A percentile compares a stretch with the other conserved stretches of the same genome.
Evolutionary conservation across 2,113 vertebrate genomes (phyloP).

Genomic region (Motacilla alba): DNA sequence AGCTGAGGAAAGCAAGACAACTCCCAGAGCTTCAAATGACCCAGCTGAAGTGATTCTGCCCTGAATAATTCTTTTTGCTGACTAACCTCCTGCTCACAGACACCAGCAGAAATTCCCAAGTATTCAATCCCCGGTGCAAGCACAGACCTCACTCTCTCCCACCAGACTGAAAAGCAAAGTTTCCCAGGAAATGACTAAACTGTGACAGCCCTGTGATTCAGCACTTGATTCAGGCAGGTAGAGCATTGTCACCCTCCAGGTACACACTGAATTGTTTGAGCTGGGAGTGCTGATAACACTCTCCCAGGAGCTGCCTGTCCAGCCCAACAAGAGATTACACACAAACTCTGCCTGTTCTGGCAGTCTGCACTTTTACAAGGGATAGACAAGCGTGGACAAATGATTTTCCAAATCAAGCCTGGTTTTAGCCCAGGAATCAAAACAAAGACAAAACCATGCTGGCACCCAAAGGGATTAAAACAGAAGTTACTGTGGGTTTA

Average conservation of each 20-base stretch:
- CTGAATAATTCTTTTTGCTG: background rate
- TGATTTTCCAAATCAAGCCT: background rate
- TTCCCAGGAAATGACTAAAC: conserved; percentile 36
- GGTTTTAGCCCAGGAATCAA: background rate
- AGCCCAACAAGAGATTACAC: background rate
- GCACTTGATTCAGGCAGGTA: background rate
- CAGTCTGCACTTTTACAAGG: background rate
- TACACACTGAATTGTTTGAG: background rate
- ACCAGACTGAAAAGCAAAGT: background rate
- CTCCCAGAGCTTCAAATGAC: background rate
- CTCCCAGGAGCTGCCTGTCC: background rate
- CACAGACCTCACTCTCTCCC: background rate
- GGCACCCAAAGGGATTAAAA: background rate
- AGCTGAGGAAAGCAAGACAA: background rate
- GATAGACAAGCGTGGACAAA: rapidly evolving
- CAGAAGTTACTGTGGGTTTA: background rate
- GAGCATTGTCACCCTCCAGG: background rate
- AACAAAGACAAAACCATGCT: background rate
- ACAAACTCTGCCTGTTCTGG: background rate
- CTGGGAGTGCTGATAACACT: background rate
- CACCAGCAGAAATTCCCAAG: background rate
- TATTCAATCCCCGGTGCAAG: background rate
- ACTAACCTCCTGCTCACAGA: background rate
- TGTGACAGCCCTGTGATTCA: conserved; percentile 18
- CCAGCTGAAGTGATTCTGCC: background rate